Base-by-base conservation (phyloP, 2,797 vertebrate species). In the Malurus splendens region DNA sequence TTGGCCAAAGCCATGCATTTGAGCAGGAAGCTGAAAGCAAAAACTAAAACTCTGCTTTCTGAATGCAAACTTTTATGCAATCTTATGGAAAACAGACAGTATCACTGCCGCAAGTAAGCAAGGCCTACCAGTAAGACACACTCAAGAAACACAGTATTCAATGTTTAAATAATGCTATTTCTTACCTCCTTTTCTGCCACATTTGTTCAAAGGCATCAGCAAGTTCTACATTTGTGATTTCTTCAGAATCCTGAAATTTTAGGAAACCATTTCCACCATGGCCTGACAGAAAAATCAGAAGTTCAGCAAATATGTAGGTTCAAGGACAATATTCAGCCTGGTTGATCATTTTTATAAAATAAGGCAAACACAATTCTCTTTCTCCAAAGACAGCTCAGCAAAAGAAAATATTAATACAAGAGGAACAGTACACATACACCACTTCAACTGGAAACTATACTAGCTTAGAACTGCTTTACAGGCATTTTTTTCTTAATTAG, bases 241-340 rank as follows among this genome's bases (percentile, higher is more conserved):
- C 99, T 97, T 99, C 99, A 10, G 99, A 99, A 97, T 99, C 99
- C 95, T 99, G 99, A 96, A 99, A 99, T 97, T 99, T 99, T 90
- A 99, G 96, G 92, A 99, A 99, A 62, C 99, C 99, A 55, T 99
- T 99, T 84, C 99, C 99, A 20, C 99, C 99, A 25, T 99, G 99
- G 74, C 99, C 99, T 99, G 87, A 33, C 4, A 72, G 24, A 94
- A 94, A 87, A 93, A 56, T 16, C 65, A 70, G 45, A 92, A 66
- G 30, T 70, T 57, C 71, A 11, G 19, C 9, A 81, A 72, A 27
- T 9, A 30, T 8, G 18, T 33, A 55, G 4, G 8, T 59, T 50
- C 76, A 57, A 78, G 15, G 20, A 78, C 84, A 8, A 48, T n/a
- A 67, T 2, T 74, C 15, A 47, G 33, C 3, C 19, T 3, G 9